These are phyloP conservation scores for Stenurella melanura DNA, from an alignment of 2,888 invertebrate species.

Conservation along the genomic window DNA sequence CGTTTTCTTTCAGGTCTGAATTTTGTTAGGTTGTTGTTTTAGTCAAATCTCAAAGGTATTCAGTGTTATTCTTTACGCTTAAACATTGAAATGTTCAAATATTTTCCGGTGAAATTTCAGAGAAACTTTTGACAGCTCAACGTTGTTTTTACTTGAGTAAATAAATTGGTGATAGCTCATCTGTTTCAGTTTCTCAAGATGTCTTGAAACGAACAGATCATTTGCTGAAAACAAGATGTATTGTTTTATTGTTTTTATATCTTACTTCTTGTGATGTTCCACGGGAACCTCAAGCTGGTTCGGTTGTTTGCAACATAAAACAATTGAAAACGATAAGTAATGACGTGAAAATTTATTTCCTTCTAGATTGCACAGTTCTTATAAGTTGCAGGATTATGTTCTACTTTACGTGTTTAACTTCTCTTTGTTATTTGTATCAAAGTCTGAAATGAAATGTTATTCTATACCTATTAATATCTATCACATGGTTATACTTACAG, in stretches of 20 bases:
- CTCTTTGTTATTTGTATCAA: too few relatives aligned
- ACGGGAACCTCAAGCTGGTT: constrained; percentile 4
- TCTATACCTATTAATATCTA: too few relatives aligned
- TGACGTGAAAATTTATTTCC: constrained; percentile 13
- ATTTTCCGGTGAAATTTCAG: constrained; percentile 48
- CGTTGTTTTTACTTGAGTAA: constrained; percentile 48
- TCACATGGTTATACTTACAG: too few relatives aligned
- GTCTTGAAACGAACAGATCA: constrained; percentile 32
- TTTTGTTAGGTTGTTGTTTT: constrained; percentile 51
- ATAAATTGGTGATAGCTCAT: constrained; percentile 55
- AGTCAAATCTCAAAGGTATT: constrained; percentile 55
- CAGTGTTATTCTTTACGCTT: constrained; percentile 51
- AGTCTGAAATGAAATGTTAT: too few relatives aligned
- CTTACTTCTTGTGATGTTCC: neutral
- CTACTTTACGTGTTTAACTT: too few relatives aligned
- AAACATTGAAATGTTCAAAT: constrained; percentile 49
- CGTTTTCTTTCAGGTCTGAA: constrained; percentile 38
- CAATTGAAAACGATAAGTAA: constrained; percentile 30
- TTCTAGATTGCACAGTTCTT: neutral
- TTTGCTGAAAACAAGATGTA: constrained; percentile 40
- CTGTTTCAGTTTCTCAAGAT: constrained; percentile 42
- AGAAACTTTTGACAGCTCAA: constrained; percentile 49
- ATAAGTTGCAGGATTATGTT: too few relatives aligned
- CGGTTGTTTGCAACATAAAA: neutral
- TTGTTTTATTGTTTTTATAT: constrained; percentile 38